Evolutionary conservation across 2,113 vertebrate genomes (phyloP).

Genomic region (Polyodon spathula): DNA sequence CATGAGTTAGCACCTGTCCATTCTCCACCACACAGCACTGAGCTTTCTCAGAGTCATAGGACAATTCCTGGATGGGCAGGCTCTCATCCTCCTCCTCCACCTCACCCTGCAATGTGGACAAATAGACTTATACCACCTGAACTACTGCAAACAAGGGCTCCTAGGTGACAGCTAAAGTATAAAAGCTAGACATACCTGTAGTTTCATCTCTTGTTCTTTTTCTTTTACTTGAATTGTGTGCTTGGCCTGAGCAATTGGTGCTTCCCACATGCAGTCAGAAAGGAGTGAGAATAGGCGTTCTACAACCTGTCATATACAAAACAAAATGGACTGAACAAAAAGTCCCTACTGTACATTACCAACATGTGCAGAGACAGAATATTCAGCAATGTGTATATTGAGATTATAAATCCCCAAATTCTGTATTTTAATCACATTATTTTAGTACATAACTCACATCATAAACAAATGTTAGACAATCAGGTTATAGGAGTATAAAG

Average conservation of each 20-base stretch:
- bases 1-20: constrained; percentile 68
- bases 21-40: constrained; percentile 73
- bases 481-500: no score
- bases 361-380: no score
- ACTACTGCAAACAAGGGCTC: neutral
- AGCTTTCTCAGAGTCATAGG: constrained; percentile 73
- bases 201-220: constrained; percentile 79
- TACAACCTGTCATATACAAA: constrained; percentile 65
- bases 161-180: neutral
- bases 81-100: constrained; percentile 89
- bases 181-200: constrained; percentile 62
- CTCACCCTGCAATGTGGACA: constrained; percentile 56
- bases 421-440: no score
- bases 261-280: constrained; percentile 97
- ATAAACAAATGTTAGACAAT: no score
- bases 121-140: neutral
- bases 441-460: no score
- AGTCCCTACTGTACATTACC: no score
- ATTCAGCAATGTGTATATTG: no score
- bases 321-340: constrained; percentile 7
- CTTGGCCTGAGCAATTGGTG: constrained; percentile 85
- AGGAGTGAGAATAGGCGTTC: constrained; percentile 83
- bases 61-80: constrained; percentile 87
- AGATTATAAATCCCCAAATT: no score
- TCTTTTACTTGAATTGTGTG: constrained; percentile 79